Conservation (phyloP, 2,888 invertebrate genomes). For the Julus scandinavius region DNA sequence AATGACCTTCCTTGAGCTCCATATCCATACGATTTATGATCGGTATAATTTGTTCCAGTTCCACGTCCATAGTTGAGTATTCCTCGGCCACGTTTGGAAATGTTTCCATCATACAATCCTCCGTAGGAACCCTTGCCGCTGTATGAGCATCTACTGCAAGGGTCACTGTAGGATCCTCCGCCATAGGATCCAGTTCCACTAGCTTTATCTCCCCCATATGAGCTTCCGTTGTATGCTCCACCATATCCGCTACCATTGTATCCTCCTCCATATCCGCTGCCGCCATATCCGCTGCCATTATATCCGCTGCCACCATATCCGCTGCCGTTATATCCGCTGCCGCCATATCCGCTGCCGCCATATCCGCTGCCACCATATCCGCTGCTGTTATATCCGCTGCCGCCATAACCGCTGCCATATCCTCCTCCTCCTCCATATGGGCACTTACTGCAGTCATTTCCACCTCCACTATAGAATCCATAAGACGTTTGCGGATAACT, state of each 20-base stretch:
- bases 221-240: background rate
- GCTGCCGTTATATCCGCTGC: background rate
- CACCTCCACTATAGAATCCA: background rate
- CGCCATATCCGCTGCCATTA: background rate
- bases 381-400: background rate
- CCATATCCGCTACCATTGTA: background rate
- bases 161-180: background rate
- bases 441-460: background rate
- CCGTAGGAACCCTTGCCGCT: background rate
- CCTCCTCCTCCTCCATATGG: constrained; percentile 14
- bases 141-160: background rate
- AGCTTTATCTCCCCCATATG: background rate
- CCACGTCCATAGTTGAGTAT: background rate
- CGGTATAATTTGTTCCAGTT: background rate
- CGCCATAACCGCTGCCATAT: background rate
- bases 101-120: background rate
- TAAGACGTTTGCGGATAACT: background rate
- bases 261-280: background rate
- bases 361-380: constrained; percentile 47
- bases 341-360: background rate
- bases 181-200: background rate
- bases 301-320: constrained; percentile 20
- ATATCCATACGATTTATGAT: background rate
- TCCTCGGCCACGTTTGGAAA: constrained; percentile 5
- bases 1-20: constrained; percentile 15